Base-by-base conservation (phyloP, 35 echinoderm and acorn worm genomes). In the Heliocidaris tuberculata region DNA sequence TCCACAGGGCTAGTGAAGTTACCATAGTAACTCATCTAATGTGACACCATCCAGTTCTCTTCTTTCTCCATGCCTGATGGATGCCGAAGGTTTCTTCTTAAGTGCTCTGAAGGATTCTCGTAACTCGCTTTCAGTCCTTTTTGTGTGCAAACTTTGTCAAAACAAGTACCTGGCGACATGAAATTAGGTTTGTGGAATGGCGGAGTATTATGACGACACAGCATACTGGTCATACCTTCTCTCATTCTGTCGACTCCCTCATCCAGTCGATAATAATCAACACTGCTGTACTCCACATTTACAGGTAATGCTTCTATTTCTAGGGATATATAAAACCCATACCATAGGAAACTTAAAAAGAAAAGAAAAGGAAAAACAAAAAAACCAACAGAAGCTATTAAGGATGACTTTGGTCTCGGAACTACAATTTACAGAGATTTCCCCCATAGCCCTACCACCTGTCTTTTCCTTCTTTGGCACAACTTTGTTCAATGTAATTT, bases 211-310 rank as follows among this genome's bases (percentile, higher is more conserved):
- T 89, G 87, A 89, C 32, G 87, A 89, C 32, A 89, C 87, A 89
- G 87, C 87, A 48, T 89, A 89, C 87, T 89, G 87, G 87, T 89
- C 87, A 2, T 89, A 89, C 8, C 87, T 89, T 17, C 47, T 89
- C 1, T 89, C 87, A 16, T 89, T 89, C 10, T 89, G 87, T 48
- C 29, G 47, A 48, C 87, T 89, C 12, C 87, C 87, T 89, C 31
- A 47, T 47, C 47, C 87, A 1, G 19, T 12, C 15, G 87, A 89
- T 48, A 48, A 47, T 12, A 48, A 47, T 12, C 31, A 48, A 32
- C 87, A 89, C 87, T 89, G 87, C 10, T 19, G 19, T 48, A 89
- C 87, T 24, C 87, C 87, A 16, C 87, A 89, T 19, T 19, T 89
- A 89, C 87, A 89, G 87, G 87, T 89, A 89, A 89, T 6, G 27